phyloP scores from a whole-genome alignment of 2,888 invertebrate species.

The Euzophera pinguis region DNA sequence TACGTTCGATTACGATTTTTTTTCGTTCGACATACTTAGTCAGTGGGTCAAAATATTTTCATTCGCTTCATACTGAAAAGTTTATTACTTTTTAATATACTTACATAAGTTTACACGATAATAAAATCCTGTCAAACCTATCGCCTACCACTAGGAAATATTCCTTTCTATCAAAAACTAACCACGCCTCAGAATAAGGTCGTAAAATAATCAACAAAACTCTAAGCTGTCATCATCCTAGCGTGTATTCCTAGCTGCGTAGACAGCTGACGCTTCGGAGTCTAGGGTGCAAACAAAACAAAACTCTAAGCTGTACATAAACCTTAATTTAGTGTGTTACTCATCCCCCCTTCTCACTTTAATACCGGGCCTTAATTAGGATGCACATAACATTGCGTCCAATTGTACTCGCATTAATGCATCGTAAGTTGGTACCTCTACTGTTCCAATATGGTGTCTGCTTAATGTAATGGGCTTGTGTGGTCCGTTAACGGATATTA shows the following conservation, averaged over 20 bases:
- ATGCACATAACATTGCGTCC: not conserved
- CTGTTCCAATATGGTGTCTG: not conserved
- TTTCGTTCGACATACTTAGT: no score
- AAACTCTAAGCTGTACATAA: not conserved
- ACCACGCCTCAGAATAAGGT: not conserved
- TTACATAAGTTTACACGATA: no score
- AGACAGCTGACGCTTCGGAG: no score
- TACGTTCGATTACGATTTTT: no score
- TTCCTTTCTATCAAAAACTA: no score
- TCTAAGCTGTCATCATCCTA: no score
- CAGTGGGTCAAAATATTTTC: no score
- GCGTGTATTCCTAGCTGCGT: no score
- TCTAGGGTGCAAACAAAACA: no score
- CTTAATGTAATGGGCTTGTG: slow-evolving; percentile 5
- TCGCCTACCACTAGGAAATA: no score
- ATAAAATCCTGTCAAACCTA: not conserved
- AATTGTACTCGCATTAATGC: slow-evolving; percentile 7
- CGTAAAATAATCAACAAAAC: not conserved
- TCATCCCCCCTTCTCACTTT: slow-evolving; percentile 1
- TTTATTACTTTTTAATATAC: no score
- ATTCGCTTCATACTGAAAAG: no score
- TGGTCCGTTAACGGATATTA: slow-evolving; percentile 2
- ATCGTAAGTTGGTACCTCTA: not conserved
- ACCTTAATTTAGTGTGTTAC: not conserved
- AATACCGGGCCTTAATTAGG: not conserved